Evolutionary conservation across 1,140 invertebrate species (phyloP), one percentile per base, ranked within the genome.

Genomic region (Drosophila albomicans): DNA sequence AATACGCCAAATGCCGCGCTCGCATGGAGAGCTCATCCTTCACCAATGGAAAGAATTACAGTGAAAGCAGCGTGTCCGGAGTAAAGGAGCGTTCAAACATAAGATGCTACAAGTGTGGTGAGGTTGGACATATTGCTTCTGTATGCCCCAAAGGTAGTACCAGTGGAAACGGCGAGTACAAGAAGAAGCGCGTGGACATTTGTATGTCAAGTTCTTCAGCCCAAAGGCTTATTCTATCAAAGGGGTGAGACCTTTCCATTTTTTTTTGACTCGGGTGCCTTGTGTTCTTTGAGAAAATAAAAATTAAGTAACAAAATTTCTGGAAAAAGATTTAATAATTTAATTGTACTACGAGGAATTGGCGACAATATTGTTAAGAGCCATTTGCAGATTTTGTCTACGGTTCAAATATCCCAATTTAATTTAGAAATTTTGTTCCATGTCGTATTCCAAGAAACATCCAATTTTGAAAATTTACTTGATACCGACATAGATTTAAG

Each of bases 101-200:
- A 43, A 61, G 10, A 61, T 69, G 66, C 25, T 69, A 28, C 38
- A 69, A 69, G 10, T 69, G 57, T 2, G 66, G 30, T 15, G 49
- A 70, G 20, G 43, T 54, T 10, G 57, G 66, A 69, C 66, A 69
- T 54, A 6, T 64, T 8, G 66, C 66, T 45, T 51, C 66, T 43
- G 48, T 43, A 54, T 69, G 57, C 41, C 41, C 56, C 13, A 61
- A 61, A 61, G 57, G 57, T 7, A 35, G 32, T 35, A 35, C 32
- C 32, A 8, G 32, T 35, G 32, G 32, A 35, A 45, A 46, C 8
- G 25, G 8, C 5, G 35, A 73, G 8, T 28, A n/a, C 32, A 58
- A 30, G 30, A 38, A 62, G 30, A 57, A 56, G 68, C 28, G 28
- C 3, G 51, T 73, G 3, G 62, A 73, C 45, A 20, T 58, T n/a